Percentiles rank a stretch among this genome's conserved stretches.
These are phyloP conservation scores for Pterostichus niger DNA, from an alignment of 2,888 invertebrate genomes.

Conservation along the genomic window DNA sequence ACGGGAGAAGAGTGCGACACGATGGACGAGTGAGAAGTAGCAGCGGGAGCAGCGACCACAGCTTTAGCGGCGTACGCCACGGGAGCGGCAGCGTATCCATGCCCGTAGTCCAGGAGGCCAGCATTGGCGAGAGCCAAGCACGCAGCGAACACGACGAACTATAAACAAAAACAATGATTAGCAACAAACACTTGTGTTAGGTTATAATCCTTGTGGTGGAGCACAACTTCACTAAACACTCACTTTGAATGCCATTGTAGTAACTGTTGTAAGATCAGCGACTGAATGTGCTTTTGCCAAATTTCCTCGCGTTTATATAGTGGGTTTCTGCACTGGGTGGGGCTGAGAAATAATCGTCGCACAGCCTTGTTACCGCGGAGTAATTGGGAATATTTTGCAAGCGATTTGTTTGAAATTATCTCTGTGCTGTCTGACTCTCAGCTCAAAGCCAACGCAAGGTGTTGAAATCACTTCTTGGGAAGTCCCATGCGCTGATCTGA, in stretches of 20 bases:
- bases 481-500: conserved; percentile 14
- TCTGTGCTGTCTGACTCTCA: neutral
- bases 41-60: conserved; percentile 68
- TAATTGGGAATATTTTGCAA: conserved; percentile 30
- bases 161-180: conserved; percentile 69
- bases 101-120: conserved; percentile 45
- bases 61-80: conserved; percentile 67
- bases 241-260: conserved; percentile 57
- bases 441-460: neutral
- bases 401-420: neutral
- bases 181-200: conserved; percentile 43
- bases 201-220: neutral
- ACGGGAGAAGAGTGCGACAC: conserved; percentile 55
- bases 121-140: conserved; percentile 68
- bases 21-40: conserved; percentile 63
- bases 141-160: conserved; percentile 72
- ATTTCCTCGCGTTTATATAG: conserved; percentile 27
- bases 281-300: conserved; percentile 56
- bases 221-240: conserved; percentile 3
- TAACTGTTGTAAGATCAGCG: conserved; percentile 4
- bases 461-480: conserved; percentile 19
- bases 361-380: neutral
- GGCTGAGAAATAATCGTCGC: conserved; percentile 5
- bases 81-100: conserved; percentile 67
- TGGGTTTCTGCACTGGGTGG: conserved; percentile 26